These are phyloP conservation scores for Calosoma granatense DNA, from an alignment of 1,140 invertebrate genomes.

Conservation along the genomic window DNA sequence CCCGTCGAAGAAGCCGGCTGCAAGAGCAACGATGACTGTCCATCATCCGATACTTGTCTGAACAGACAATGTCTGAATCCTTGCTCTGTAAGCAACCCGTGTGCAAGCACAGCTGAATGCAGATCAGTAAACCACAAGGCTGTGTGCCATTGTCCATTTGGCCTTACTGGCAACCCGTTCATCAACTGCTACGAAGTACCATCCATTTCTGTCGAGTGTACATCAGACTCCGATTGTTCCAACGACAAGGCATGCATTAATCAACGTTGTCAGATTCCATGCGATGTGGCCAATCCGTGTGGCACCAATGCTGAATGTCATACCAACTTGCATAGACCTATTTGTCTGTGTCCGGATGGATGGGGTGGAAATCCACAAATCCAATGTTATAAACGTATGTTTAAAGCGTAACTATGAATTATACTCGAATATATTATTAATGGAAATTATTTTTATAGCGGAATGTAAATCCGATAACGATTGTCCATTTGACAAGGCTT, in stretches of 20 bases:
- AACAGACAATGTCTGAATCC: constrained; percentile 66
- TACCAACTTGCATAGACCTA: constrained; percentile 60
- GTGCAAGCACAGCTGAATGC: constrained; percentile 70
- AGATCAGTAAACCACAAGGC: constrained; percentile 63
- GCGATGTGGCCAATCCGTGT: constrained; percentile 62
- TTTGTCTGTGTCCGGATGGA: constrained; percentile 69
- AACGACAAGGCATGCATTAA: constrained; percentile 67
- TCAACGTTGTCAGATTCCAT: constrained; percentile 68
- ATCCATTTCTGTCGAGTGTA: constrained; percentile 50
- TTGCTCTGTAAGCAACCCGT: constrained; percentile 61
- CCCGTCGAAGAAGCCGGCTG: constrained; percentile 49
- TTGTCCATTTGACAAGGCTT: constrained; percentile 78
- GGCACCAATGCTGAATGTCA: constrained; percentile 68
- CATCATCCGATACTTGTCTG: constrained; percentile 58
- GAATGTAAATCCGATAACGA: constrained; percentile 73
- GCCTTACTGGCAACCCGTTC: constrained; percentile 68
- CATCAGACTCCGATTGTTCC: constrained; percentile 59
- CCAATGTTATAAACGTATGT: constrained; percentile 78
- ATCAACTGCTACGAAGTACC: constrained; percentile 56
- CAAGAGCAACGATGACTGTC: constrained; percentile 57
- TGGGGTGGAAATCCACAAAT: constrained; percentile 79
- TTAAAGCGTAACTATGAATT: constrained; percentile 16
- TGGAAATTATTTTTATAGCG: constrained; percentile 42
- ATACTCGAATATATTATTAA: neutral
- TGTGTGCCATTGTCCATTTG: constrained; percentile 62